These are phyloP conservation scores for Calyptommatus sinebrachiatus DNA, from an alignment of 2,113 vertebrate genomes.

Conservation along the genomic window DNA sequence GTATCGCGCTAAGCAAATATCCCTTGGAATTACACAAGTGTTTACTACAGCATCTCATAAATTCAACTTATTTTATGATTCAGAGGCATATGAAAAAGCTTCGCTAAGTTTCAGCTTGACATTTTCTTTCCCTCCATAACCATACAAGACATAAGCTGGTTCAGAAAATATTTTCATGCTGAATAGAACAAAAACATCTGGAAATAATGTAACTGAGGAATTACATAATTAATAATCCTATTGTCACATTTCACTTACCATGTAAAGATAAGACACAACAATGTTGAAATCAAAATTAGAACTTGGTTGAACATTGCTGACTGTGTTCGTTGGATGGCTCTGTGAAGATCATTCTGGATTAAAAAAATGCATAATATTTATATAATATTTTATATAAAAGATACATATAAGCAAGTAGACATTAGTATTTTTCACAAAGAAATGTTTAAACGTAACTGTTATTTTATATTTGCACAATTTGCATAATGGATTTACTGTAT, in stretches of 20 bases:
- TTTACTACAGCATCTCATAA: background rate
- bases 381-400: background rate
- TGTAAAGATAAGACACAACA: conserved; percentile 86
- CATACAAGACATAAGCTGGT: background rate
- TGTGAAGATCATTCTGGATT: conserved; percentile 83
- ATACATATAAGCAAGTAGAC: background rate
- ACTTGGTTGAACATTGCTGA: conserved; percentile 89
- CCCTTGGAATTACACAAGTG: background rate
- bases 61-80: background rate
- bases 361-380: conserved; percentile 21
- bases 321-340: conserved; percentile 83
- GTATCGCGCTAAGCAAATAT: too few species aligned
- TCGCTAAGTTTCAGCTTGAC: background rate
- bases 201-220: conserved; percentile 1
- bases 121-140: background rate
- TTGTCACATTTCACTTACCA: conserved; percentile 72
- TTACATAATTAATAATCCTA: conserved; percentile 7
- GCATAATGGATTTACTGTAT: background rate
- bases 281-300: conserved; percentile 85
- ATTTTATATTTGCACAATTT: background rate
- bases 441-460: background rate
- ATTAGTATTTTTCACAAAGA: background rate
- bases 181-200: background rate
- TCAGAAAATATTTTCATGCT: background rate
- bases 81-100: background rate